Base-by-base conservation (phyloP, 2,888 invertebrate genomes). In the Litoditis marina region DNA sequence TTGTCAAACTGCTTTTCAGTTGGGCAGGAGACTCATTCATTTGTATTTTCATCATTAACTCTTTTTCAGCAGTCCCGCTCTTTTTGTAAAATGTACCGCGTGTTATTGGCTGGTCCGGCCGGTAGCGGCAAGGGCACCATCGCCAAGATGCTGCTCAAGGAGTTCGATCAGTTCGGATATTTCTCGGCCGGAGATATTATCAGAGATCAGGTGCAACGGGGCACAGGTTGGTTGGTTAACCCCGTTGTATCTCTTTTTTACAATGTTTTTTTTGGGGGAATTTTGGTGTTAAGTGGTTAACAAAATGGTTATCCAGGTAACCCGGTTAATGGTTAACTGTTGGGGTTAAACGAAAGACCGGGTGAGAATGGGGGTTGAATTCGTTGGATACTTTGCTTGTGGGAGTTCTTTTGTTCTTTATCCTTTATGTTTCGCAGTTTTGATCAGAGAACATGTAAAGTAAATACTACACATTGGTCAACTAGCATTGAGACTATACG, bases 161-260 rank as follows among this genome's bases (percentile, higher is more conserved):
- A 73, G 57, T 73, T 68, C 49, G 73, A 73, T 31, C 67, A 66
- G 11, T 49, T 68, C 52, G 67, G 64, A 27, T 70, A 68, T 53
- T 73, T 73, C 42, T 66, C 69, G 0, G 73, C 73, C 44, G 73
- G 73, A n/a, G 73, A 73, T 36, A 61, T 69, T 27, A 73, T 73
- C 52, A 64, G 73, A 22, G 73, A 70, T 50, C 73, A 73, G 53
- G 66, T 73, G 44, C 58, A 66, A 11, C 65, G 65, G 56, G 68
- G 68, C 19, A 73, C 73, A 52, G 73, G 73, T 73, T 27, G 42
- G 54, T 25, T 25, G 44, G n/a, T n/a, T n/a, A n/a, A n/a, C n/a
- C n/a, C n/a, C n/a, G n/a, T n/a, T n/a, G n/a, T 44, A 28, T 44
- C 34, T 22, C 25, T 34, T 34, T 16, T 32, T 13, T 32, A 34